phyloP scores from a whole-genome alignment of 2,888 invertebrate genomes.

The Epistrophe eligans region DNA sequence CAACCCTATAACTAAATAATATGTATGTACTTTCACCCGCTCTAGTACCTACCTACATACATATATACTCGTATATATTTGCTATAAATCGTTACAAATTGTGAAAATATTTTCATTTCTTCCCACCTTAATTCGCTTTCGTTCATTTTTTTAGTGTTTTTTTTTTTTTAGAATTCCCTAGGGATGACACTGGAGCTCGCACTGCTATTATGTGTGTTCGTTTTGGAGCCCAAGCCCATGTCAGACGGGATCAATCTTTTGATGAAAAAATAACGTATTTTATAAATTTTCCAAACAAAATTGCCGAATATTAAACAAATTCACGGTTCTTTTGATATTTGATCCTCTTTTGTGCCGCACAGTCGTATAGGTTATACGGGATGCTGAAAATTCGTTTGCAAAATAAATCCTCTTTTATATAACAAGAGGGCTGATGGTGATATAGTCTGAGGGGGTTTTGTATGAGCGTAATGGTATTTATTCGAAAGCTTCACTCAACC shows the following conservation, averaged over 20 bases:
- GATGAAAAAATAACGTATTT: constrained; percentile 50
- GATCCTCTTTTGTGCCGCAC: constrained; percentile 40
- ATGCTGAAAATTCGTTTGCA: constrained; percentile 35
- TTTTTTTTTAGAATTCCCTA: background rate
- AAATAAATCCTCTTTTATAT: constrained; percentile 42
- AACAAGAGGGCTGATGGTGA: background rate
- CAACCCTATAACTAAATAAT: background rate
- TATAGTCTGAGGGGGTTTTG: background rate
- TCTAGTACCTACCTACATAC: background rate
- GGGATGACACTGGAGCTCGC: constrained; percentile 7
- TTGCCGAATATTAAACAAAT: constrained; percentile 66
- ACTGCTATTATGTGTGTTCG: background rate
- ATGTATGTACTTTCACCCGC: background rate
- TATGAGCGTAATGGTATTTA: constrained; percentile 14
- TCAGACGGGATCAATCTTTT: constrained; percentile 34
- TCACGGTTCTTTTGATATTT: constrained; percentile 60
- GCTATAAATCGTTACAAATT: constrained; percentile 67
- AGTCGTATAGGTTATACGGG: background rate
- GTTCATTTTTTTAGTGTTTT: background rate
- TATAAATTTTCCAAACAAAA: constrained; percentile 48
- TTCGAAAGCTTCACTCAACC: constrained; percentile 22
- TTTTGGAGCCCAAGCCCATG: constrained; percentile 1
- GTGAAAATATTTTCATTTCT: constrained; percentile 58
- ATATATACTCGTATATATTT: constrained; percentile 3
- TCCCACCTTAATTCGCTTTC: constrained; percentile 11